Percentiles rank a stretch among this genome's conserved stretches.
These are phyloP conservation scores for Macropodus opercularis DNA, from an alignment of 2,797 vertebrate genomes.

Conservation along the genomic window DNA sequence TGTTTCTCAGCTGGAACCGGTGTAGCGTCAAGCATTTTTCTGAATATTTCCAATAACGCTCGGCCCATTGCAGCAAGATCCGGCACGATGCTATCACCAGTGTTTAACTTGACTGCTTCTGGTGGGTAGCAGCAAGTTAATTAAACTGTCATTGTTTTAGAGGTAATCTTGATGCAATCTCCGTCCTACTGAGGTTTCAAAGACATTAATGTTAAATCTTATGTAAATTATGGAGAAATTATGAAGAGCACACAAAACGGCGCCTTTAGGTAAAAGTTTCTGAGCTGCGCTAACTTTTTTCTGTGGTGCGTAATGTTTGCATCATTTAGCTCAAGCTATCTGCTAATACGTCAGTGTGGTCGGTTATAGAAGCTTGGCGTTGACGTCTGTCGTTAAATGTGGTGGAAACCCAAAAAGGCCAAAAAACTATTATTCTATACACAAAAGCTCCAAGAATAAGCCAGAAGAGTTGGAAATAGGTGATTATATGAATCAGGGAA, in stretches of 20 bases:
- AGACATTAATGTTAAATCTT: conserved; percentile 34
- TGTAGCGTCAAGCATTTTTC: conserved; percentile 2
- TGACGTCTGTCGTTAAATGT: not conserved
- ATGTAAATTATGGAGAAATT: conserved; percentile 18
- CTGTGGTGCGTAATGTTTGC: conserved; percentile 19
- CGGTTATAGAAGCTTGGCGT: conserved; percentile 8
- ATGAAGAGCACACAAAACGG: not conserved
- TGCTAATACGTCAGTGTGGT: conserved; percentile 20
- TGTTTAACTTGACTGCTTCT: conserved; percentile 32
- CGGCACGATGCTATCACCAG: conserved; percentile 34
- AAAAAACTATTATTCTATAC: no score
- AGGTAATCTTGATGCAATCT: conserved; percentile 57
- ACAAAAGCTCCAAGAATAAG: not conserved
- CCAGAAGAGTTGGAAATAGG: not conserved
- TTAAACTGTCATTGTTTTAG: conserved; percentile 61
- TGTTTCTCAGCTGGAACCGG: conserved; percentile 23
- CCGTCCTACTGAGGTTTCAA: conserved; percentile 7
- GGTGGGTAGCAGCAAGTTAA: conserved; percentile 51
- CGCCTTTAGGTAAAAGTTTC: not conserved
- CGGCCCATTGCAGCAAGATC: conserved; percentile 18
- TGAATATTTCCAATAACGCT: conserved; percentile 44
- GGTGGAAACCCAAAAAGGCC: not conserved
- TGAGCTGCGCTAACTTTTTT: conserved; percentile 1
- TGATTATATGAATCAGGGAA: not conserved
- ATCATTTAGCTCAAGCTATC: conserved; percentile 17